A percentile compares a stretch with the other conserved stretches of the same genome.
These are phyloP conservation scores for Drosophila subobscura DNA, from an alignment of 1,140 invertebrate genomes.

Conservation along the genomic window DNA sequence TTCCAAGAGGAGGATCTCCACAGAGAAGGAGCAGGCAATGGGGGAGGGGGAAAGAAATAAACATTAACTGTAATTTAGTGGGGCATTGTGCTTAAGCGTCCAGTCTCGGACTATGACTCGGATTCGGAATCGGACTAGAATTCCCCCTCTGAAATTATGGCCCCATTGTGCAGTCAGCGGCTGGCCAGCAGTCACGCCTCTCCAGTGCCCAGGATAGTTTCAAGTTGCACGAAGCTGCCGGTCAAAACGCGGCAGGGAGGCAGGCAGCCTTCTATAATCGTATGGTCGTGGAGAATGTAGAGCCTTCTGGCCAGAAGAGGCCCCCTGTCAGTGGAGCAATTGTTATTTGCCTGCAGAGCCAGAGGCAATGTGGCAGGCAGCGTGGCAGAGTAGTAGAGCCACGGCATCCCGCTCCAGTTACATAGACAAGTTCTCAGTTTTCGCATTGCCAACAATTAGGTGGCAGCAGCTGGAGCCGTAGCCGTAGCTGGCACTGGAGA, in stretches of 20 bases:
- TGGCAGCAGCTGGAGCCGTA: constrained; percentile 65
- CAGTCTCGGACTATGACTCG: constrained; percentile 43
- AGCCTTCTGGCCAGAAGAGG: constrained; percentile 47
- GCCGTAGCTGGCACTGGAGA: no score
- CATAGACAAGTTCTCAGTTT: constrained; percentile 69
- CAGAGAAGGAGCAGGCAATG: neutral
- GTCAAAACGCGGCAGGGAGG: constrained; percentile 73
- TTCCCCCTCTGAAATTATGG: constrained; percentile 71
- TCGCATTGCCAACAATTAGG: constrained; percentile 76
- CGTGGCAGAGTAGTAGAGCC: constrained; percentile 4
- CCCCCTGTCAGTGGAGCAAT: constrained; percentile 74
- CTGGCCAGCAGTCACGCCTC: constrained; percentile 32
- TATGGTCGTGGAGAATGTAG: neutral
- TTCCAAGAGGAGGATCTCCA: neutral
- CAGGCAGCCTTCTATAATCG: constrained; percentile 8
- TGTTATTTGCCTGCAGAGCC: constrained; percentile 69
- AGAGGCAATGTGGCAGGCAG: neutral
- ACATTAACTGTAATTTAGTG: constrained; percentile 82
- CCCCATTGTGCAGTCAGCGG: constrained; percentile 57
- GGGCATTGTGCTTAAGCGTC: constrained; percentile 80
- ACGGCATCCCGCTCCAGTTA: constrained; percentile 42
- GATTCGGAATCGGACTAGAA: constrained; percentile 46
- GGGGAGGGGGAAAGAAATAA: constrained; percentile 64
- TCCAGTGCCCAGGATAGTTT: constrained; percentile 56
- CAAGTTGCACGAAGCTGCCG: constrained; percentile 78